Evolutionary conservation across 2,888 invertebrate genomes (phyloP).

Genomic region (Pandemis cinnamomeana): DNA sequence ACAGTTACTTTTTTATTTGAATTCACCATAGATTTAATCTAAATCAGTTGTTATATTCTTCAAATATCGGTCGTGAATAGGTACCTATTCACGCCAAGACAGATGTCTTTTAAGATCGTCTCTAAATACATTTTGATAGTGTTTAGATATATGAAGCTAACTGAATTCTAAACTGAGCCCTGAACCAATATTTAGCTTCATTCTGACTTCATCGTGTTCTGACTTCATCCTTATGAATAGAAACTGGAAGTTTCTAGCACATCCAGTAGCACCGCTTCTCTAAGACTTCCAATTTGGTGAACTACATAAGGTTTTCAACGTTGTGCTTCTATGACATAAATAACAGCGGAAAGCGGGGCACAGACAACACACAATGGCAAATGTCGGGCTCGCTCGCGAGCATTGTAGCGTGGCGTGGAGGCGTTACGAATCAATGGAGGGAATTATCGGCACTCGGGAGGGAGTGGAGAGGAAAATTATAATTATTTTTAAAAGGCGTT

Average conservation of each 20-base stretch:
- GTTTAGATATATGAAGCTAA: too few relatives aligned
- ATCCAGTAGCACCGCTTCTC: neutral
- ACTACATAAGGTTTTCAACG: slow-evolving; percentile 38
- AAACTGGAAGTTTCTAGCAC: neutral
- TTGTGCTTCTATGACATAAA: slow-evolving; percentile 63
- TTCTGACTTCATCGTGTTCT: too few relatives aligned
- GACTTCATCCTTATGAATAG: neutral
- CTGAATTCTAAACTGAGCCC: too few relatives aligned
- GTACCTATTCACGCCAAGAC: too few relatives aligned
- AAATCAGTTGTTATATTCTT: too few relatives aligned
- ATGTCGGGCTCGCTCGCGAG: slow-evolving; percentile 82
- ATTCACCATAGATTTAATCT: too few relatives aligned
- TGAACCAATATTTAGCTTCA: too few relatives aligned
- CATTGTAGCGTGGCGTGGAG: slow-evolving; percentile 84
- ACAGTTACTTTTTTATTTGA: too few relatives aligned
- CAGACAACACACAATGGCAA: slow-evolving; percentile 82
- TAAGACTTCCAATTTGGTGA: slow-evolving; percentile 29
- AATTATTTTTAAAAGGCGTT: neutral
- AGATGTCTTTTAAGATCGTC: too few relatives aligned
- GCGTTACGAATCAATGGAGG: slow-evolving; percentile 85
- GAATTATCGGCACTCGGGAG: slow-evolving; percentile 77
- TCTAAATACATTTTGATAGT: too few relatives aligned
- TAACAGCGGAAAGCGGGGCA: slow-evolving; percentile 74
- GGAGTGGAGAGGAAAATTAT: slow-evolving; percentile 56
- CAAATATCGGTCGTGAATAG: too few relatives aligned